Evolutionary conservation across 2,797 vertebrate genomes (phyloP).

Genomic region (Periophthalmus magnuspinnatus): DNA sequence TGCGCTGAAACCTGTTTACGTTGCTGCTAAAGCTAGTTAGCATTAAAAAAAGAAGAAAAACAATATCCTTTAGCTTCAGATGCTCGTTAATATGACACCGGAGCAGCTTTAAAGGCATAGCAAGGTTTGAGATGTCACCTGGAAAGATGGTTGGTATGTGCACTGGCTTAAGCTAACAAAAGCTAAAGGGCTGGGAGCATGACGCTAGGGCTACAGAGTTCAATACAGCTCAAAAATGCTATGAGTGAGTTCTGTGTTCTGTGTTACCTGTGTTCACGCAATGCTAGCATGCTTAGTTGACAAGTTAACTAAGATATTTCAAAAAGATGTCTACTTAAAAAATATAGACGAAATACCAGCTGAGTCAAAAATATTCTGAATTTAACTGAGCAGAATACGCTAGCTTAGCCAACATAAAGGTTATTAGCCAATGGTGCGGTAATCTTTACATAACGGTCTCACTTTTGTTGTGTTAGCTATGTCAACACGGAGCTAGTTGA

Average conservation of each 20-base stretch:
- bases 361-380: neutral
- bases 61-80: conserved; percentile 3
- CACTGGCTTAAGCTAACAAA: conserved; percentile 2
- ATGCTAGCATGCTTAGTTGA: neutral
- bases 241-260: neutral
- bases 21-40: conserved; percentile 1
- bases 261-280: neutral
- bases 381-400: neutral
- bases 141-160: conserved; percentile 6
- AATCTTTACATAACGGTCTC: neutral
- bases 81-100: conserved; percentile 23
- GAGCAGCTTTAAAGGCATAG: conserved; percentile 26
- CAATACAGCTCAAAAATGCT: neutral
- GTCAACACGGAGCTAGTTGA: neutral
- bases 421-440: conserved; percentile 11
- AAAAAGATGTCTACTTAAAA: neutral
- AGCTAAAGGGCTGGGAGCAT: neutral
- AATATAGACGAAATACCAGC: neutral
- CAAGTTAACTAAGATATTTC: neutral
- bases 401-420: neutral
- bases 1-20: neutral
- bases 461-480: neutral
- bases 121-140: conserved; percentile 8
- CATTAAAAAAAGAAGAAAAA: conserved; percentile 18
- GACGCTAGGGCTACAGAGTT: neutral